A percentile compares a stretch with the other conserved stretches of the same genome.
These are phyloP conservation scores for Grapholita molesta DNA, from an alignment of 1,140 invertebrate genomes.

Conservation along the genomic window DNA sequence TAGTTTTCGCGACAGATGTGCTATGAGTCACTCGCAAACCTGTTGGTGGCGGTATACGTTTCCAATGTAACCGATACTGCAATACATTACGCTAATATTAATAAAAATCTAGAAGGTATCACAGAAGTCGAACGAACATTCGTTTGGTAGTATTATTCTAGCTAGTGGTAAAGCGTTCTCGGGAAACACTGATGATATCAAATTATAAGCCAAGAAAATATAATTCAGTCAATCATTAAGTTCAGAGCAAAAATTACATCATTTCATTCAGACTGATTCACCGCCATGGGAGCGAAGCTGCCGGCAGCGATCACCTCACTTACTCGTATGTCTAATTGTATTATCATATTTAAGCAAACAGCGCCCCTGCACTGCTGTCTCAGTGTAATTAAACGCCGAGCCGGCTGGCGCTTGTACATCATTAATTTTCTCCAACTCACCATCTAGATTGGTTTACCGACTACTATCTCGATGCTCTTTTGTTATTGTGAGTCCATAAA, in stretches of 20 bases:
- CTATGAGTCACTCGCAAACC: conserved; percentile 63
- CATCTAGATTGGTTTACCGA: conserved; percentile 27
- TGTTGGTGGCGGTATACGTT: conserved; percentile 48
- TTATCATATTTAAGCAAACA: conserved; percentile 24
- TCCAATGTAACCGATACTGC: conserved; percentile 52
- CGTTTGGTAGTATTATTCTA: conserved; percentile 5
- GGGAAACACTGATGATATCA: conserved; percentile 30
- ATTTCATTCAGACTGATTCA: conserved; percentile 38
- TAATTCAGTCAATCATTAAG: conserved; percentile 58
- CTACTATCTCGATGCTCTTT: conserved; percentile 40
- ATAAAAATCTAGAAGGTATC: conserved; percentile 34
- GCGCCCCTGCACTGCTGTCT: background rate
- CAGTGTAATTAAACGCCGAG: background rate
- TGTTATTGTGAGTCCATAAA: conserved; percentile 24
- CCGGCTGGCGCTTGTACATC: conserved; percentile 20
- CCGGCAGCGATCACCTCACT: conserved; percentile 25
- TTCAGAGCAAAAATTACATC: conserved; percentile 53
- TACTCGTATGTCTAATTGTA: conserved; percentile 32
- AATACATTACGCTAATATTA: conserved; percentile 40
- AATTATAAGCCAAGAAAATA: conserved; percentile 38
- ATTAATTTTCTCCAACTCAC: conserved; percentile 38
- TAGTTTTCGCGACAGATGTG: conserved; percentile 72
- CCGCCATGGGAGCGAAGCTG: background rate
- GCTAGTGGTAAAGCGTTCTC: conserved; percentile 31
- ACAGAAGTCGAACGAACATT: conserved; percentile 9